Conservation (phyloP, 2,797 vertebrate species). For the Strix occidentalis region DNA sequence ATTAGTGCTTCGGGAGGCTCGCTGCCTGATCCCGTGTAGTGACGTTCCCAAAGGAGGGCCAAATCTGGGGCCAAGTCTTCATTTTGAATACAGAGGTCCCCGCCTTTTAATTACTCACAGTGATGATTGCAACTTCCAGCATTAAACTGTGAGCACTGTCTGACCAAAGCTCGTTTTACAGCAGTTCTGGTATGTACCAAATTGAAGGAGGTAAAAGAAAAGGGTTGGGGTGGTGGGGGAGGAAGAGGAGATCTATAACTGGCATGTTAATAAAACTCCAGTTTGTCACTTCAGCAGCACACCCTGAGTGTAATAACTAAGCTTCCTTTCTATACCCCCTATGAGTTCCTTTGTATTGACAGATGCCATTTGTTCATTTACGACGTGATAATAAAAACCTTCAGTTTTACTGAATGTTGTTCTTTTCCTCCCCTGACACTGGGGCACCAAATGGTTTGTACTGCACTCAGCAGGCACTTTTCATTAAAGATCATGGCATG, state of each 20-base stretch:
- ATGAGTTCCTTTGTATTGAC: constrained; percentile 80
- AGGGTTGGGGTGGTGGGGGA: constrained; percentile 25
- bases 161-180: constrained; percentile 64
- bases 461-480: constrained; percentile 74
- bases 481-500: constrained; percentile 77
- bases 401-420: constrained; percentile 74
- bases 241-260: constrained; percentile 64
- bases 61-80: background rate
- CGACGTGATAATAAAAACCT: constrained; percentile 85
- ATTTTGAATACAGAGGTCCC: background rate
- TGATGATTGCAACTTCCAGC: background rate
- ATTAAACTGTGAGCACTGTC: constrained; percentile 7
- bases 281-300: constrained; percentile 74
- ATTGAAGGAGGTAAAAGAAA: constrained; percentile 73
- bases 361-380: constrained; percentile 85
- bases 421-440: constrained; percentile 76
- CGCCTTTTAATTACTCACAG: background rate
- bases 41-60: background rate
- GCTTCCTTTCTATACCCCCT: constrained; percentile 71
- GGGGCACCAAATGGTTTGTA: constrained; percentile 79
- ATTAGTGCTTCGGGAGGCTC: background rate
- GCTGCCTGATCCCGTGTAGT: background rate
- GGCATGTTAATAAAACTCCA: constrained; percentile 77
- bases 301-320: constrained; percentile 65
- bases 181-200: constrained; percentile 58